phyloP scores from a whole-genome alignment of 2,797 vertebrate species.

The Glossophaga mutica region DNA sequence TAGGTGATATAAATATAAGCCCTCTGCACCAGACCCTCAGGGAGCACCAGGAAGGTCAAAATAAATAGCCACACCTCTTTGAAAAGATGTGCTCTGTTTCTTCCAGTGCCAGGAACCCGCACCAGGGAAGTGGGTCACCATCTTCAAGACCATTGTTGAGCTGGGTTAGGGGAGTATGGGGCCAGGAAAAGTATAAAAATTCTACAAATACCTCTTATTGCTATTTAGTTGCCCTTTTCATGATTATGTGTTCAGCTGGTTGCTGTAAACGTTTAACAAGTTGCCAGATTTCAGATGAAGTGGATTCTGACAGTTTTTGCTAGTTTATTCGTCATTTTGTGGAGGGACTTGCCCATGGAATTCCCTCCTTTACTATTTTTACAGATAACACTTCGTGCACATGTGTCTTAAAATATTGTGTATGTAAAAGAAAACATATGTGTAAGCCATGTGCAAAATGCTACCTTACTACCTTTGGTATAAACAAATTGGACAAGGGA shows the following conservation, averaged over 20 bases:
- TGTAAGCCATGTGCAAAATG: not conserved
- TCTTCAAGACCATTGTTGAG: not conserved
- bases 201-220: not conserved
- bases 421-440: not conserved
- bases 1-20: not conserved
- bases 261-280: not conserved
- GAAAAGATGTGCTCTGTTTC: not conserved
- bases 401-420: not conserved
- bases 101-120: not conserved
- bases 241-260: not conserved
- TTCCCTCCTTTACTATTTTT: not conserved
- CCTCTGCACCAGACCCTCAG: not conserved
- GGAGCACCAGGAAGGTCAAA: not conserved
- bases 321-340: not conserved
- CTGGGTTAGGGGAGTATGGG: fast-evolving
- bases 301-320: not conserved
- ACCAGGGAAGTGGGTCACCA: not conserved
- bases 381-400: not conserved
- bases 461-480: not conserved
- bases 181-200: not conserved
- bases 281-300: not conserved
- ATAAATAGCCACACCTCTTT: not conserved
- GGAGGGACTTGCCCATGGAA: not conserved
- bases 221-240: not conserved
- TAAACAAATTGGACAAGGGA: not conserved